Evolutionary conservation across 2,113 vertebrate species (phyloP).

Genomic region (Thermophis baileyi): DNA sequence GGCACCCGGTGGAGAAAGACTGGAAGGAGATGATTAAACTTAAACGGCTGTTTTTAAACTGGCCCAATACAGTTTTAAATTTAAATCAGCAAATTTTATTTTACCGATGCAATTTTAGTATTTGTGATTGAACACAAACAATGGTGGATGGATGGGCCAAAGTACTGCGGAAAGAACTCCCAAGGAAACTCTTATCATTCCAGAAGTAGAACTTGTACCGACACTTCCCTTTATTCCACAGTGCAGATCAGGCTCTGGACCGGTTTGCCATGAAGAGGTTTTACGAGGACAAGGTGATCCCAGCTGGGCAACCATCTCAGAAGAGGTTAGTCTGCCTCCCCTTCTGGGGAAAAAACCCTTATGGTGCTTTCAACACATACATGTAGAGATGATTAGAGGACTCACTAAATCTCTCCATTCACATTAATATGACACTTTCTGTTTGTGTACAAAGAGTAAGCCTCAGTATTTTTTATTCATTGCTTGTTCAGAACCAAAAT

Average conservation of each 20-base stretch:
- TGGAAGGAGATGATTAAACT: background rate
- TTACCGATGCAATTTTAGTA: background rate
- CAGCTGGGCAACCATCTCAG: slow-evolving; percentile 94
- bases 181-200: background rate
- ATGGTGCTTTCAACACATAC: background rate
- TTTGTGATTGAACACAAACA: background rate
- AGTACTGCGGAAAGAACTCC: background rate
- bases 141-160: background rate
- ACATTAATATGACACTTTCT: background rate
- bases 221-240: slow-evolving; percentile 43
- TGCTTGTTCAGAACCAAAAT: background rate
- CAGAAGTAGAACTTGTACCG: background rate
- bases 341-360: background rate
- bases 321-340: slow-evolving; percentile 80
- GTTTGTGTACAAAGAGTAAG: background rate
- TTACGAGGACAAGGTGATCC: slow-evolving; percentile 97
- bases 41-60: background rate
- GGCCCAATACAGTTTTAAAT: background rate
- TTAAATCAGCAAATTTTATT: background rate
- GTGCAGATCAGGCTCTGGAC: slow-evolving; percentile 94
- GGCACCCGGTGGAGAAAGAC: background rate
- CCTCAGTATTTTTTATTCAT: background rate
- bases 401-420: background rate
- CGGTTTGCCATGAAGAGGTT: slow-evolving; percentile 98
- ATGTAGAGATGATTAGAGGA: background rate